A percentile compares a stretch with the other conserved stretches of the same genome.
These are phyloP conservation scores for Cryptoprocta ferox DNA, from an alignment of 2,797 vertebrate species.

Conservation along the genomic window DNA sequence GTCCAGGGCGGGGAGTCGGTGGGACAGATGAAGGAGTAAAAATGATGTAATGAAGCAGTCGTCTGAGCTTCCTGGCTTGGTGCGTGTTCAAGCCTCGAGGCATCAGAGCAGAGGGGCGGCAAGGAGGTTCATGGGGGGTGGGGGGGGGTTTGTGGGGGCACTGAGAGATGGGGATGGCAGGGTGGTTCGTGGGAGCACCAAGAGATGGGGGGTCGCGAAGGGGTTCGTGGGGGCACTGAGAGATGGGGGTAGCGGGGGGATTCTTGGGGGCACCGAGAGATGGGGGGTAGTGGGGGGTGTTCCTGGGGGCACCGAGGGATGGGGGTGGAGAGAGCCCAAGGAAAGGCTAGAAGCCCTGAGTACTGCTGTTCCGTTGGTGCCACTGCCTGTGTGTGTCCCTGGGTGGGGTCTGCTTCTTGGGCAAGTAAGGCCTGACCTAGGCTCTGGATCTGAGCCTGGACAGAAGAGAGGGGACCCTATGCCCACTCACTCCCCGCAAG, in stretches of 20 bases:
- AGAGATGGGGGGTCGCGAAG: too few species aligned
- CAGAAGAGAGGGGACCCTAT: neutral
- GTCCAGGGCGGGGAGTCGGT: accelerated
- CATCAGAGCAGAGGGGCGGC: neutral
- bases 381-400: accelerated
- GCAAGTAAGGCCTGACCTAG: neutral
- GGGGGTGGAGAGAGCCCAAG: neutral
- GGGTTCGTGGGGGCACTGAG: too few species aligned
- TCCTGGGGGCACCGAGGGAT: too few species aligned
- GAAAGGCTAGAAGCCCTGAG: neutral
- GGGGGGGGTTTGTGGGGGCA: too few species aligned
- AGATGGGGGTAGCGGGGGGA: too few species aligned
- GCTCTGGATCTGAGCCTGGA: neutral
- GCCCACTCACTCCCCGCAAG: accelerated
- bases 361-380: neutral
- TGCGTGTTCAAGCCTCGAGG: accelerated
- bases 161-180: too few species aligned
- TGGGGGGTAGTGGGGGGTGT: too few species aligned
- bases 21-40: neutral
- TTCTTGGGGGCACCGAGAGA: too few species aligned
- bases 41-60: accelerated
- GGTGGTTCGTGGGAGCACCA: too few species aligned
- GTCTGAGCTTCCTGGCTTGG: neutral
- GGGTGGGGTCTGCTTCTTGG: neutral
- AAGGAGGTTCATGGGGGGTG: too few species aligned